These are phyloP conservation scores for Pelochelys cantorii DNA, from an alignment of 2,797 vertebrate species.

Conservation along the genomic window DNA sequence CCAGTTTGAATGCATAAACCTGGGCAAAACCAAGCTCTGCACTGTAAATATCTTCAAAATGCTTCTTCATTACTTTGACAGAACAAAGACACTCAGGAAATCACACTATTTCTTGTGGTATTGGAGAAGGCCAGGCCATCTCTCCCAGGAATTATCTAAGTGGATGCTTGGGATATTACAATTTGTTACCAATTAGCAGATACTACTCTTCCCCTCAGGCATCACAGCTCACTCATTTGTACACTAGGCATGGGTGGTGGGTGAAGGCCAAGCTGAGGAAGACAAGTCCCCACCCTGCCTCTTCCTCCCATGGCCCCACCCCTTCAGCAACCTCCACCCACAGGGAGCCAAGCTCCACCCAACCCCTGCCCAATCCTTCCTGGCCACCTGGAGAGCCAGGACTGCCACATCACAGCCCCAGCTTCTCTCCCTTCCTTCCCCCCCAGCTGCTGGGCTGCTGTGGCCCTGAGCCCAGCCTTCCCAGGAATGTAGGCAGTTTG, in stretches of 20 bases:
- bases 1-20: background rate
- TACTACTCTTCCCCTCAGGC: background rate
- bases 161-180: background rate
- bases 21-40: background rate
- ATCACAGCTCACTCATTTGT: background rate
- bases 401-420: too few species aligned
- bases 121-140: background rate
- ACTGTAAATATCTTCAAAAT: background rate
- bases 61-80: background rate
- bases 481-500: too few species aligned
- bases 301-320: too few species aligned
- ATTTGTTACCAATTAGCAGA: background rate
- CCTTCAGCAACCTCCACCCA: too few species aligned
- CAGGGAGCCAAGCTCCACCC: too few species aligned
- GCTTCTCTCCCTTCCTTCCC: too few species aligned
- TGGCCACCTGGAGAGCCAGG: too few species aligned
- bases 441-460: too few species aligned
- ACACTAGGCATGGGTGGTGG: background rate
- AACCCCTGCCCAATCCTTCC: too few species aligned
- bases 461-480: too few species aligned
- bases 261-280: too few species aligned
- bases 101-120: accelerated
- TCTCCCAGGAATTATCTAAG: background rate
- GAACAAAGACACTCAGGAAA: background rate
- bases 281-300: too few species aligned